Conservation (phyloP, 2,797 vertebrate genomes). For the Dicrostonyx torquatus region DNA sequence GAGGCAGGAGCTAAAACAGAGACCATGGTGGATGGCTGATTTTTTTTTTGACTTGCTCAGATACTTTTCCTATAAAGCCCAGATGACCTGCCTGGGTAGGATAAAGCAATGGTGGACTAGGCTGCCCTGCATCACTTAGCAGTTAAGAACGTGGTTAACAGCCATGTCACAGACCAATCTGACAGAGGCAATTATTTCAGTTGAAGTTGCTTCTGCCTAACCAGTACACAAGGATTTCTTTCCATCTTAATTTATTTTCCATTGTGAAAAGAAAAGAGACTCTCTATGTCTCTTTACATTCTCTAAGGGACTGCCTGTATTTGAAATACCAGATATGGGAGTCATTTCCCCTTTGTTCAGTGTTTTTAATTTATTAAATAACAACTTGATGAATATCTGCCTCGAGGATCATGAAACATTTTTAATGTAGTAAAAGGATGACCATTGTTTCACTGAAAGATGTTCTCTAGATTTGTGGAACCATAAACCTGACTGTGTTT, state of each 20-base stretch:
- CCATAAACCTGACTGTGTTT: conserved; percentile 79
- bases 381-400: conserved; percentile 69
- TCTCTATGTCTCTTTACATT: neutral
- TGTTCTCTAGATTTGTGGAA: conserved; percentile 81
- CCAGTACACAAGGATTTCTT: neutral
- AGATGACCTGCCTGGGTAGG: neutral
- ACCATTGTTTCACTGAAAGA: conserved; percentile 77
- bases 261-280: neutral
- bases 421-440: conserved; percentile 83
- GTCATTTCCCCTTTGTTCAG: conserved; percentile 60
- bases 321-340: neutral
- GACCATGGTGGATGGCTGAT: neutral
- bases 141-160: neutral
- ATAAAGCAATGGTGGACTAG: neutral
- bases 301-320: conserved; percentile 31
- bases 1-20: neutral
- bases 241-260: conserved; percentile 21
- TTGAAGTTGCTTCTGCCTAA: neutral
- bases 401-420: conserved; percentile 62
- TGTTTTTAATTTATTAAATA: conserved; percentile 59
- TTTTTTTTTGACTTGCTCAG: no score
- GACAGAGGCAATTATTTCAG: neutral
- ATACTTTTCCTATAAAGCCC: no score
- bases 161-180: no score
- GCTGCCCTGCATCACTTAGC: neutral